A percentile compares a stretch with the other conserved stretches of the same genome.
Conservation (phyloP, 2,797 vertebrate species). For the Microctenopoma stevenorrisi region DNA sequence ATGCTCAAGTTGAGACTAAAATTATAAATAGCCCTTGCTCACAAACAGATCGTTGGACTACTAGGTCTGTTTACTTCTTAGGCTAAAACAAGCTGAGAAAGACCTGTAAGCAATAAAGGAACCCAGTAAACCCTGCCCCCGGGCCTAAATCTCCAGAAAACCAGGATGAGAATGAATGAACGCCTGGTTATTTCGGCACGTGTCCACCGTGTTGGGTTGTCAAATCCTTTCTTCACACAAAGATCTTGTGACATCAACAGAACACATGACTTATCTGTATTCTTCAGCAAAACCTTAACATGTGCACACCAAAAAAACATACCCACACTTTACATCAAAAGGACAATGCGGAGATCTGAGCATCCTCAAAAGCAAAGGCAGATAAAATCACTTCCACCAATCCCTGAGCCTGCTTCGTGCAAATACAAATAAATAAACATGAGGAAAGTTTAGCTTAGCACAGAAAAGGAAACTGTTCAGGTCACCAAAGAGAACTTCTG, state of each 20-base stretch:
- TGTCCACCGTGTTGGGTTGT: not conserved
- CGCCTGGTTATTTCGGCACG: slow-evolving; percentile 10
- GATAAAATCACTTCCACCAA: slow-evolving; percentile 18
- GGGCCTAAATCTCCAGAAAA: slow-evolving; percentile 12
- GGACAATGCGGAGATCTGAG: not conserved
- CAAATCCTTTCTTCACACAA: not conserved
- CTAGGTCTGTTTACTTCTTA: not conserved
- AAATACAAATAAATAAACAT: not conserved
- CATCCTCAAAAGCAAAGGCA: not conserved
- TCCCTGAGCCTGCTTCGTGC: not conserved
- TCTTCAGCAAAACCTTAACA: slow-evolving; percentile 15
- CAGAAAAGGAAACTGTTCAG: too few relatives aligned
- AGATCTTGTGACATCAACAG: not conserved
- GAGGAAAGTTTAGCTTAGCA: too few relatives aligned
- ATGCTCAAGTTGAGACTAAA: not conserved
- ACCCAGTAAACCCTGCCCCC: not conserved
- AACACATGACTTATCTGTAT: slow-evolving; percentile 21
- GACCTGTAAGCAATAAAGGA: not conserved
- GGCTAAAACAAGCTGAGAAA: slow-evolving; percentile 1
- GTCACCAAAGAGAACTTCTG: too few relatives aligned
- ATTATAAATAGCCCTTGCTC: not conserved
- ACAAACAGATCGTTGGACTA: not conserved
- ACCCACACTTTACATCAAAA: not conserved
- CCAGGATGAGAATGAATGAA: slow-evolving; percentile 11
- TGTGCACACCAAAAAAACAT: slow-evolving; percentile 1